Evolutionary conservation across 2,888 invertebrate genomes (phyloP), one percentile per base, ranked within the genome.

Genomic region (Zygogramma bicolorata): DNA sequence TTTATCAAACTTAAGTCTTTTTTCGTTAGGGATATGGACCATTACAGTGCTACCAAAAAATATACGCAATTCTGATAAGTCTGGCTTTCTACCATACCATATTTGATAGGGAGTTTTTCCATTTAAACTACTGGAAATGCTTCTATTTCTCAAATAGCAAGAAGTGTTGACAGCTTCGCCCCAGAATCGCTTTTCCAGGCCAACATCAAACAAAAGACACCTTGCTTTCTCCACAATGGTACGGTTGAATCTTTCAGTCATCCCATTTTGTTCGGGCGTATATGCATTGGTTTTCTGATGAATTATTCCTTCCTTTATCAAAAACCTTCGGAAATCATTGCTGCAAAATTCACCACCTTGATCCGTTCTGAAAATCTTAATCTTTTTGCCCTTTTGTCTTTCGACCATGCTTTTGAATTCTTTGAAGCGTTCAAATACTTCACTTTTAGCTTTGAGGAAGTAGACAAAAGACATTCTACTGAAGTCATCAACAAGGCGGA

Each of bases 81-180:
- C 40, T 59, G 84, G 83, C 68, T 82, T 84, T 15, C 59, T 71
- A 1, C 46, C 20, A 46, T 73, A 67, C 82, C 85, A 84, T 6
- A 76, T 6, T 73, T 84, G 84, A 73, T 75, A 79, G 7, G 84
- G 82, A 3, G 82, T 84, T 75, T 79, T 81, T 77, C 53, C 75
- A 29, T 69, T 49, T 13, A 71, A 34, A 20, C 40, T 53, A 27
- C 31, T 20, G 25, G 20, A 61, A 8, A 46, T 10, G 3, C 68
- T 70, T 59, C 81, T 62, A 42, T 79, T 81, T 40, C 62, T 57
- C 6, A 77, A 18, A 58, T 81, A 80, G 6, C 77, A 75, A 5
- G 79, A 79, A 15, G 78, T 78, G 53, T 71, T 75, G 3, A 77
- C 68, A 18, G 77, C 75, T 72, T 81, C 79, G 22, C 77, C 77